Base-by-base conservation (phyloP, 2,888 invertebrate genomes). In the Drosophila trichaetosa region DNA sequence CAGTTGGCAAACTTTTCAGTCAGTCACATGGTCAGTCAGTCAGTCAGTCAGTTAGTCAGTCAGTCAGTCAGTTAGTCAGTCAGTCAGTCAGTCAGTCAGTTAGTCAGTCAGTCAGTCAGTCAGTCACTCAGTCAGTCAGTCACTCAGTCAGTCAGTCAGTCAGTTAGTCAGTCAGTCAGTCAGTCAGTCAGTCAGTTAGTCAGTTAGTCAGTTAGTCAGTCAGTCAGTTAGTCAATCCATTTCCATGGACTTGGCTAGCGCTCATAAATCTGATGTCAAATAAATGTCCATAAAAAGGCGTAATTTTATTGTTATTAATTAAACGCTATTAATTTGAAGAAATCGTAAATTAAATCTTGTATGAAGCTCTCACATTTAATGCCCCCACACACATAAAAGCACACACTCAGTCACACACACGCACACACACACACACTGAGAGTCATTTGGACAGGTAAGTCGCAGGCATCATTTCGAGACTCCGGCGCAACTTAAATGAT, bases 221-320 rank as follows among this genome's bases (percentile, higher is more conserved):
- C 51, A 63, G 49, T 56, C 21, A 46, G 38, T 59, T 27, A 60
- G 64, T 71, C 49, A 42, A 49, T 33, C 54, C 18, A 29, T 60
- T 52, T 31, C 29, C 60, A 64, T 59, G 61, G 68, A 69, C 61
- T 48, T 52, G 64, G 49, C 69, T 69, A 77, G 69, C 51, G 62
- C 54, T 72, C 87, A 83, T 87, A 84, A 87, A 86, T 89, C 89
- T 77, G 69, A 62, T 75, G 76, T 76, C 84, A 87, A 84, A 83
- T 84, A 86, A 87, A 87, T 79, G 86, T 78, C 80, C 81, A 87
- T 84, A 83, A 89, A 81, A 74, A 89, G 88, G 89, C 89, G 89
- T 89, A 90, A 89, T 83, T 90, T 90, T 90, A 90, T 89, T 90
- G 87, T 89, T 90, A 90, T 90, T 90, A 90, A 90, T 90, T 90